Percentiles rank a stretch among this genome's conserved stretches.
These are phyloP conservation scores for Sarcophaga carnaria DNA, from an alignment of 2,888 invertebrate species.

Conservation along the genomic window DNA sequence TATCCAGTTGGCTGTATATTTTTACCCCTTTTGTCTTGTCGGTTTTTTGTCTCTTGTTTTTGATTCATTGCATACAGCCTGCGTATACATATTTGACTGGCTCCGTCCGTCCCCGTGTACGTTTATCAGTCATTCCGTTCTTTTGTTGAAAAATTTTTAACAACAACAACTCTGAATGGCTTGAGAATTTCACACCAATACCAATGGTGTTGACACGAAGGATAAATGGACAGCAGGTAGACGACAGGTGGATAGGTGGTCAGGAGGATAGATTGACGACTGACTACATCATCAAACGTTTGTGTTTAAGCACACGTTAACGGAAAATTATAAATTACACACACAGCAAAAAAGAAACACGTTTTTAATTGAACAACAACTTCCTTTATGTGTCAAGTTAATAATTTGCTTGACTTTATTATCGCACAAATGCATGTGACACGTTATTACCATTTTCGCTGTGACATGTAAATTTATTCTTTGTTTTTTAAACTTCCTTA, in stretches of 20 bases:
- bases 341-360: not conserved
- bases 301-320: not conserved
- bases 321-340: not conserved
- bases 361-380: slow-evolving; percentile 42
- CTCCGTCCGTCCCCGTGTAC: not conserved
- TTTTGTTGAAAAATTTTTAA: not conserved
- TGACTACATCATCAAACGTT: not conserved
- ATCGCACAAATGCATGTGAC: not conserved
- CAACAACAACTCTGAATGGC: not conserved
- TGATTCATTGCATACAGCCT: not conserved
- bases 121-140: no score
- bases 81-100: not conserved
- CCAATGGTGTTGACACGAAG: not conserved
- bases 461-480: no score
- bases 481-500: not conserved
- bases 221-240: not conserved
- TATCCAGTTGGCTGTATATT: not conserved
- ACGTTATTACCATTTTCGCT: no score
- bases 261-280: not conserved
- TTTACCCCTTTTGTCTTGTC: not conserved
- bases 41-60: not conserved
- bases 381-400: slow-evolving; percentile 39
- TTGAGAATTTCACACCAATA: not conserved
- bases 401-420: not conserved
- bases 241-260: not conserved